A percentile compares a stretch with the other conserved stretches of the same genome.
Conservation (phyloP, 64 coral and sea anemone genomes). For the Montipora sp. region DNA sequence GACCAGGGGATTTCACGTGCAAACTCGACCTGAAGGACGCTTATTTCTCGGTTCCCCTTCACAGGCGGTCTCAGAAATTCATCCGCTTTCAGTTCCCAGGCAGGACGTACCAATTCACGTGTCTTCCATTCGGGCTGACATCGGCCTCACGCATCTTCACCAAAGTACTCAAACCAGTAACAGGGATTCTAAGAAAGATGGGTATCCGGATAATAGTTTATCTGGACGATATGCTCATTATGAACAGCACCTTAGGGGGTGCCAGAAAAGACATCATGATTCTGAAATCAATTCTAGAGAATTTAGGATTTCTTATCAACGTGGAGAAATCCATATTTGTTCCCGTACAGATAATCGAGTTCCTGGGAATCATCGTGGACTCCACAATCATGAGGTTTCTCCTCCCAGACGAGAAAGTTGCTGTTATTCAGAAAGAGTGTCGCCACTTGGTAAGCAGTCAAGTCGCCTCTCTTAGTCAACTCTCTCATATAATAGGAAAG, state of each 20-base stretch:
- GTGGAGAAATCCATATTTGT: constrained; percentile 26
- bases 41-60: not conserved
- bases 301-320: constrained; percentile 23
- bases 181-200: too few species aligned
- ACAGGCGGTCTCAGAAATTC: not conserved
- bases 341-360: constrained; percentile 15
- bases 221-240: constrained; percentile 16
- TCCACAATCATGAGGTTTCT: constrained; percentile 13
- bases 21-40: constrained; percentile 15
- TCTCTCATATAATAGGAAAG: constrained; percentile 49
- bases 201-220: too few species aligned
- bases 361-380: constrained; percentile 38
- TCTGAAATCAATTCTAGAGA: constrained; percentile 3
- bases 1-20: constrained; percentile 3
- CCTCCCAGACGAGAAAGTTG: constrained; percentile 26
- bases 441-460: not conserved
- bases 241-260: constrained; percentile 15
- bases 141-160: too few species aligned
- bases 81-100: constrained; percentile 2
- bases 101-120: constrained; percentile 4
- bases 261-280: not conserved
- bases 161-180: too few species aligned
- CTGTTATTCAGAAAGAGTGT: not conserved
- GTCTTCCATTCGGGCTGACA: too few species aligned
- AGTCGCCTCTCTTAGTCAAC: constrained; percentile 1